Conservation (phyloP, 2,113 vertebrate genomes). For the Coptodon bakossiorum region DNA sequence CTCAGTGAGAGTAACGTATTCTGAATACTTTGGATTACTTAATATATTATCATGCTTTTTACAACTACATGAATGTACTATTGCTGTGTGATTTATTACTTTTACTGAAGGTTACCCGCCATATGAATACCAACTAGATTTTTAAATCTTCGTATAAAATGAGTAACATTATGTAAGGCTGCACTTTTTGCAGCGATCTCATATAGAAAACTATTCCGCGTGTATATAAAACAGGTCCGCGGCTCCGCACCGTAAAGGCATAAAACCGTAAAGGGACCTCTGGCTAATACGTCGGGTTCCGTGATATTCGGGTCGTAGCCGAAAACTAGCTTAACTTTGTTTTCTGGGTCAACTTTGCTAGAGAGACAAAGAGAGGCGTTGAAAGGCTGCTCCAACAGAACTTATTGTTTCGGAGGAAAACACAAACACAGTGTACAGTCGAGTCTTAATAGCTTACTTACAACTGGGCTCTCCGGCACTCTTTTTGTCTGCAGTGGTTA, state of each 20-base stretch:
- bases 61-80: no score
- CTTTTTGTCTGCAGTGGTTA: not conserved
- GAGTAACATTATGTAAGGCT: not conserved
- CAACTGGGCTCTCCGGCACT: rapidly evolving
- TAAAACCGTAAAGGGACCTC: not conserved
- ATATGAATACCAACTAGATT: no score
- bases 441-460: not conserved
- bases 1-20: no score
- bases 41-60: no score
- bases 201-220: rapidly evolving
- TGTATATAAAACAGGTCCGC: not conserved
- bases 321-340: not conserved
- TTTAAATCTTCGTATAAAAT: no score
- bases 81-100: no score
- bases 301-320: not conserved
- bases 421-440: not conserved
- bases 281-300: not conserved
- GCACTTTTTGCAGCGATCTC: not conserved
- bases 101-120: no score
- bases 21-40: no score
- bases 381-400: not conserved
- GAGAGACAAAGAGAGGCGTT: rapidly evolving
- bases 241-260: not conserved
- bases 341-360: not conserved
- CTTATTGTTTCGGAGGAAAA: not conserved